Conservation (phyloP, 2,113 vertebrate genomes). For the Chauna torquata region DNA sequence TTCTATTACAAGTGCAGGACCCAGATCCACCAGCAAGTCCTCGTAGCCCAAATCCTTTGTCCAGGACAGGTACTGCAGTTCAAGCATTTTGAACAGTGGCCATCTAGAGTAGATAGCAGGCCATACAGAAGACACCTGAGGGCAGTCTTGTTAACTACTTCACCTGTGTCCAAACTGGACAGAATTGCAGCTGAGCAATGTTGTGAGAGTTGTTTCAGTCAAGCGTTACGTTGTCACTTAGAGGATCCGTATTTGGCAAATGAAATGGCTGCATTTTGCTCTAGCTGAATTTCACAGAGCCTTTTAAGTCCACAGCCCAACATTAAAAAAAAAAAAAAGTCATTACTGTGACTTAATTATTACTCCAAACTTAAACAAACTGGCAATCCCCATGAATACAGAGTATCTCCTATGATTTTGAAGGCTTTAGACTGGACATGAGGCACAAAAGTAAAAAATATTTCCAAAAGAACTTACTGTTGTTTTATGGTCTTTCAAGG, state of each 20-base stretch:
- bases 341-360: neutral
- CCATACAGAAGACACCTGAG: neutral
- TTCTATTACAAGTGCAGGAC: neutral
- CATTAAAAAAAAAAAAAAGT: neutral
- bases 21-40: neutral
- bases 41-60: neutral
- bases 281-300: neutral
- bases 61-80: neutral
- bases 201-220: rapidly evolving
- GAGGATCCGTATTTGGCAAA: neutral
- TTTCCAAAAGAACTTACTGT: neutral
- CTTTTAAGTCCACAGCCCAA: neutral
- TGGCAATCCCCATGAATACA: neutral
- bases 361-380: neutral
- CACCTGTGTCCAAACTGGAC: neutral
- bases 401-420: neutral
- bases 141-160: neutral
- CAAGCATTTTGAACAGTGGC: neutral
- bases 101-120: neutral
- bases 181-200: neutral
- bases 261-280: neutral
- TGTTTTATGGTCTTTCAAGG: neutral
- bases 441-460: neutral
- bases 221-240: neutral
- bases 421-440: neutral